phyloP scores from a whole-genome alignment of 1,140 invertebrate genomes.

The Scaptomyza montana region DNA sequence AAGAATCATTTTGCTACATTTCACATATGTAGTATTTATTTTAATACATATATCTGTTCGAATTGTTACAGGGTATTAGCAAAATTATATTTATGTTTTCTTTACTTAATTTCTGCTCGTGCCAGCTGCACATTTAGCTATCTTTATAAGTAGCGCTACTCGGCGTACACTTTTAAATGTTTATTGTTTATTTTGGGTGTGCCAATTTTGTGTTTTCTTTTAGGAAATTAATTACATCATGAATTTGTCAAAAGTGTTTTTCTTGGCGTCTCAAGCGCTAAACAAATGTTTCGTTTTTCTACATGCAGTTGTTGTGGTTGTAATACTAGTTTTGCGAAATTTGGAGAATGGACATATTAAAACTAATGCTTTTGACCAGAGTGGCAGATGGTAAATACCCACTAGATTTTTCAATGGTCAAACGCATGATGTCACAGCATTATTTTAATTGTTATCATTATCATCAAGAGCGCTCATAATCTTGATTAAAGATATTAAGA shows the following conservation, averaged over 20 bases:
- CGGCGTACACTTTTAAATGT: constrained; percentile 42
- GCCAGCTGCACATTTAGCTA: constrained; percentile 3
- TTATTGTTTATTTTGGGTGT: constrained; percentile 73
- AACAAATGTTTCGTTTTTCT: constrained; percentile 13
- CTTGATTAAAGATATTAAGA: constrained; percentile 12
- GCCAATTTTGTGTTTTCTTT: constrained; percentile 66
- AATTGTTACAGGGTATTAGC: constrained; percentile 4
- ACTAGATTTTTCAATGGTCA: constrained; percentile 39
- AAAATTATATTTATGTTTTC: background rate
- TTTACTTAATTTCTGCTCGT: background rate
- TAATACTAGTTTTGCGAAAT: constrained; percentile 11
- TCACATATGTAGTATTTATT: background rate
- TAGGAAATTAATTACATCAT: constrained; percentile 74
- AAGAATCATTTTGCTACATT: background rate
- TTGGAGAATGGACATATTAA: constrained; percentile 2
- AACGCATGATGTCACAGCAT: constrained; percentile 71
- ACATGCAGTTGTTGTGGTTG: background rate
- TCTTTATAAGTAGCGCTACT: constrained; percentile 56
- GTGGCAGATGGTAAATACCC: constrained; percentile 54
- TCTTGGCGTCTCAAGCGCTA: background rate
- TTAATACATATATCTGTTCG: background rate
- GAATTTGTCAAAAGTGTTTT: constrained; percentile 71
- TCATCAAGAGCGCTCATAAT: constrained; percentile 42
- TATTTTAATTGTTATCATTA: constrained; percentile 48
- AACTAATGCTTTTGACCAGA: constrained; percentile 11